Conservation (phyloP, 1,140 invertebrate genomes). For the Protaetia brevitarsis region DNA sequence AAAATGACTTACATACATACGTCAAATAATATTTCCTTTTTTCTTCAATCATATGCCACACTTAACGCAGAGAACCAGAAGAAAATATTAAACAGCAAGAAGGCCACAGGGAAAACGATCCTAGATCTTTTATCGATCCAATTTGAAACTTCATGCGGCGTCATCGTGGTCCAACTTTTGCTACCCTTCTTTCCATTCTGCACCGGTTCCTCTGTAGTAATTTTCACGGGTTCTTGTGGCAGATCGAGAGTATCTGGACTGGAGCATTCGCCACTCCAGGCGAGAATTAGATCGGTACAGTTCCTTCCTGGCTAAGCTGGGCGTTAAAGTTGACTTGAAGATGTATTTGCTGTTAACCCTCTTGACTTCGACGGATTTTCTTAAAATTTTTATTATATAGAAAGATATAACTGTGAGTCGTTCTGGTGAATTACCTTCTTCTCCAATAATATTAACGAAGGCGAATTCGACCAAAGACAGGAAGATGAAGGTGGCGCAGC, state of each 20-base stretch:
- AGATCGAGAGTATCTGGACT: slow-evolving; percentile 47
- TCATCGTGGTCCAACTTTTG: slow-evolving; percentile 70
- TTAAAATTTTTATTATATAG: no score
- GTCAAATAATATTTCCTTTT: no score
- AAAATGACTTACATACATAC: no score
- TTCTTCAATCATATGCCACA: background rate
- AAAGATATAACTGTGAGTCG: no score
- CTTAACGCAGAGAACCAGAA: slow-evolving; percentile 76
- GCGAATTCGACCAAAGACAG: slow-evolving; percentile 83
- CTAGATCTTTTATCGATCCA: slow-evolving; percentile 81
- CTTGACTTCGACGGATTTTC: slow-evolving; percentile 76
- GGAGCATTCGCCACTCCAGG: slow-evolving; percentile 49
- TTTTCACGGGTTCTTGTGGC: background rate
- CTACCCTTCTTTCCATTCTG: background rate
- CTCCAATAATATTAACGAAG: slow-evolving; percentile 86
- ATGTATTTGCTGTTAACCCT: slow-evolving; percentile 82
- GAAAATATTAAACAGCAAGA: slow-evolving; percentile 77
- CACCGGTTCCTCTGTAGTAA: background rate
- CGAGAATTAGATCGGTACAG: slow-evolving; percentile 55
- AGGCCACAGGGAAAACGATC: slow-evolving; percentile 72
- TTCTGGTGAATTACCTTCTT: slow-evolving; percentile 62
- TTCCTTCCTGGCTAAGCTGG: slow-evolving; percentile 66
- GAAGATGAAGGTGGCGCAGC: slow-evolving; percentile 80
- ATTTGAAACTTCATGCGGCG: slow-evolving; percentile 79
- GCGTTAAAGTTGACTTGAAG: slow-evolving; percentile 76